Evolutionary conservation across 2,888 invertebrate genomes (phyloP).

Genomic region (Pyrgus malvae): DNA sequence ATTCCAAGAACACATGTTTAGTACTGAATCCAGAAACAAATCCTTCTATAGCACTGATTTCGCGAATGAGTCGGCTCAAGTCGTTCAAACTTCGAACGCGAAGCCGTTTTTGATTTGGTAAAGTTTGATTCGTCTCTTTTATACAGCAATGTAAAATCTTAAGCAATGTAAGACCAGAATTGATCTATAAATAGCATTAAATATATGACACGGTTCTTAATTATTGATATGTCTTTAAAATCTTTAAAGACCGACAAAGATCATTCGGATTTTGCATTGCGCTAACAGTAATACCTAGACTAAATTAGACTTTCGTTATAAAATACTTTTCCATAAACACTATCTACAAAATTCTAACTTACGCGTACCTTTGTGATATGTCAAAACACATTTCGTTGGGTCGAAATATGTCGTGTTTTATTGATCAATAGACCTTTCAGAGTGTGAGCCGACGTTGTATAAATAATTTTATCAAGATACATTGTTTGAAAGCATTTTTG

Average conservation of each 20-base stretch:
- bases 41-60: slow-evolving; percentile 28
- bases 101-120: slow-evolving; percentile 34
- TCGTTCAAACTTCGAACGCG: slow-evolving; percentile 35
- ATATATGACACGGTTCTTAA: background rate
- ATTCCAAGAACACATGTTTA: no score
- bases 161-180: slow-evolving; percentile 4
- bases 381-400: background rate
- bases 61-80: slow-evolving; percentile 33
- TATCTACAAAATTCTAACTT: background rate
- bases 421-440: slow-evolving; percentile 10
- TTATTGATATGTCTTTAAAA: no score
- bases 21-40: no score
- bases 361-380: background rate
- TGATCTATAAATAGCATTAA: background rate
- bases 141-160: slow-evolving; percentile 14
- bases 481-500: slow-evolving; percentile 40
- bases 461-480: slow-evolving; percentile 17
- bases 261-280: no score
- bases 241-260: no score
- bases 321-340: no score
- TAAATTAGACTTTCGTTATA: no score
- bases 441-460: slow-evolving; percentile 9
- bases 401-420: slow-evolving; percentile 13
- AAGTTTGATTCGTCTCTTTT: slow-evolving; percentile 34
- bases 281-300: no score